Evolutionary conservation across 2,797 vertebrate species (phyloP).

Genomic region (Amblyraja radiata): DNA sequence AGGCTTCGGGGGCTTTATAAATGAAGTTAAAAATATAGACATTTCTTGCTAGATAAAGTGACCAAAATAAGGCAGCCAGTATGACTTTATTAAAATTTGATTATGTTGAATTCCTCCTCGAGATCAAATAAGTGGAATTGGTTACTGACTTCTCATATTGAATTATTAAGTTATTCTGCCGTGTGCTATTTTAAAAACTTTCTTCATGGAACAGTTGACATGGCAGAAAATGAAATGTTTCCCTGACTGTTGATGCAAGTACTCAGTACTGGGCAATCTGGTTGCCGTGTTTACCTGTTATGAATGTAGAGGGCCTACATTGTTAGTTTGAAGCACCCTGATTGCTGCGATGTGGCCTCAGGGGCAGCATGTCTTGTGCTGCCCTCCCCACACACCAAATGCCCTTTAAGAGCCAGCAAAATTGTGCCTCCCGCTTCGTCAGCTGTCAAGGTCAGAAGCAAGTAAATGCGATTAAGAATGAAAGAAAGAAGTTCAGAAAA

Average conservation of each 20-base stretch:
- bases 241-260: neutral
- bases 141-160: neutral
- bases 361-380: no score
- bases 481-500: no score
- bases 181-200: neutral
- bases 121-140: neutral
- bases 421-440: no score
- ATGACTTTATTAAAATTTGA: neutral
- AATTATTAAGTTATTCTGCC: neutral
- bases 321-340: no score
- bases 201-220: neutral
- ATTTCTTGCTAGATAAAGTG: neutral
- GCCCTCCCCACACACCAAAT: no score
- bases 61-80: neutral
- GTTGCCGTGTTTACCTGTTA: no score
- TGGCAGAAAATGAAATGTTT: neutral
- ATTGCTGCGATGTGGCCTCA: no score
- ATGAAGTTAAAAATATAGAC: neutral
- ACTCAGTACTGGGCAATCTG: no score
- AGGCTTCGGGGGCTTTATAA: neutral
- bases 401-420: no score
- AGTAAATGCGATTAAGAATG: no score
- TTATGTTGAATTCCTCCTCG: neutral
- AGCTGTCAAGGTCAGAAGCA: no score
- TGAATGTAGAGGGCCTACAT: no score